Evolutionary conservation across 2,113 vertebrate species (phyloP).

Genomic region (Neotragus moschatus): DNA sequence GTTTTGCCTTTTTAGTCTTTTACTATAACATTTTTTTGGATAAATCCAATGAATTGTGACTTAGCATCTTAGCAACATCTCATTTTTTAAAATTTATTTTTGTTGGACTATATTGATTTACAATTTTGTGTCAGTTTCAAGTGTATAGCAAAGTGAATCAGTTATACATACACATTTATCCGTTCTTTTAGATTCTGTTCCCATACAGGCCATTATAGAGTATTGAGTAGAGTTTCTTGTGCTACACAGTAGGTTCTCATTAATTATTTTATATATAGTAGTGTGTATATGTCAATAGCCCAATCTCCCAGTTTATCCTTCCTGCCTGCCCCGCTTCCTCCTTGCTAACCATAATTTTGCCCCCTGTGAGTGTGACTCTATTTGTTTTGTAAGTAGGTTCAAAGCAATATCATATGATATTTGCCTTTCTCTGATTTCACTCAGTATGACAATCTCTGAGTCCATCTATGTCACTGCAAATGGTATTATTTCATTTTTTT

Average conservation of each 20-base stretch:
- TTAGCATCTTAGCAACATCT: neutral
- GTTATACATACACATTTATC: neutral
- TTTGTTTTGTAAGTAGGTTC: neutral
- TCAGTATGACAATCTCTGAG: neutral
- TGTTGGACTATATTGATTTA: neutral
- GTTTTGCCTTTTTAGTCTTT: neutral
- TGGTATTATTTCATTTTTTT: neutral
- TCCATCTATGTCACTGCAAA: neutral
- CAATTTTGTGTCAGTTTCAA: neutral
- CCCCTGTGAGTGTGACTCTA: neutral
- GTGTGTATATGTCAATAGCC: neutral
- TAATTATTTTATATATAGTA: neutral
- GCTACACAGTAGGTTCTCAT: neutral
- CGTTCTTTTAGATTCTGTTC: neutral
- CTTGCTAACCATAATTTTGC: neutral
- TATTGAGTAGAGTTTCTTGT: neutral
- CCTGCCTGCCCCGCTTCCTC: neutral
- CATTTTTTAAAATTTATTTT: neutral
- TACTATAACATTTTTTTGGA: neutral
- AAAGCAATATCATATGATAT: neutral
- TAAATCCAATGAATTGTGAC: neutral
- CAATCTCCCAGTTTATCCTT: neutral
- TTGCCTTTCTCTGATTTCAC: neutral
- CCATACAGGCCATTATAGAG: neutral
- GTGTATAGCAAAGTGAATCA: neutral